A percentile compares a stretch with the other conserved stretches of the same genome.
Evolutionary conservation across 2,797 vertebrate genomes (phyloP).

Genomic region (Pelobates cultripes): DNA sequence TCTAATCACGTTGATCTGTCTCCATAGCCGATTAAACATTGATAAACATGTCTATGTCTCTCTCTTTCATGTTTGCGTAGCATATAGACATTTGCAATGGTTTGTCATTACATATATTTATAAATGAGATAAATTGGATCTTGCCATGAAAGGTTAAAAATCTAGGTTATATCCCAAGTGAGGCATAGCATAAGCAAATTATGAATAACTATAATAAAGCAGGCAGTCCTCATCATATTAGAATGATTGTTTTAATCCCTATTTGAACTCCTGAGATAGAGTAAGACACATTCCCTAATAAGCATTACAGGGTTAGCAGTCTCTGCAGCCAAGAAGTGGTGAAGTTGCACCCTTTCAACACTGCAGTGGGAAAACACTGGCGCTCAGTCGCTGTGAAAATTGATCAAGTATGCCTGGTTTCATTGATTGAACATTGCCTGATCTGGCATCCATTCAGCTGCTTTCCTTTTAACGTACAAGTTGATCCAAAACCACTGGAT

Average conservation of each 20-base stretch:
- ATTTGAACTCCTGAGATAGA: background rate
- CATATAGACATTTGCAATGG: no score
- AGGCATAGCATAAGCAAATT: conserved; percentile 1
- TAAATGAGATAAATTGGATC: no score
- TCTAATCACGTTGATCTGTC: no score
- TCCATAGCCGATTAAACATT: no score
- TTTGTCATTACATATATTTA: no score
- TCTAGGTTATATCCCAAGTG: conserved; percentile 12
- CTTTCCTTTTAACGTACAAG: background rate
- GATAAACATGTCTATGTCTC: no score
- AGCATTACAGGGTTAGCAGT: background rate
- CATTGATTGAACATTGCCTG: background rate
- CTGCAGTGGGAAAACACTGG: background rate
- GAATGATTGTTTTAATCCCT: background rate
- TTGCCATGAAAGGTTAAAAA: conserved; percentile 7
- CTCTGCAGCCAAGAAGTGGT: background rate
- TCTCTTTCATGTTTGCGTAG: no score
- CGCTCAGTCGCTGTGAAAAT: background rate
- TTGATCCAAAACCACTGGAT: background rate
- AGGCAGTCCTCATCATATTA: background rate
- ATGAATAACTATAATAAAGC: conserved; percentile 14
- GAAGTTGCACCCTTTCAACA: background rate
- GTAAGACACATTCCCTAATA: background rate
- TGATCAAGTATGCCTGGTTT: background rate
- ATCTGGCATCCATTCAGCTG: background rate